These are phyloP conservation scores for Nymphicus hollandicus DNA, from an alignment of 2,113 vertebrate species.

Conservation along the genomic window DNA sequence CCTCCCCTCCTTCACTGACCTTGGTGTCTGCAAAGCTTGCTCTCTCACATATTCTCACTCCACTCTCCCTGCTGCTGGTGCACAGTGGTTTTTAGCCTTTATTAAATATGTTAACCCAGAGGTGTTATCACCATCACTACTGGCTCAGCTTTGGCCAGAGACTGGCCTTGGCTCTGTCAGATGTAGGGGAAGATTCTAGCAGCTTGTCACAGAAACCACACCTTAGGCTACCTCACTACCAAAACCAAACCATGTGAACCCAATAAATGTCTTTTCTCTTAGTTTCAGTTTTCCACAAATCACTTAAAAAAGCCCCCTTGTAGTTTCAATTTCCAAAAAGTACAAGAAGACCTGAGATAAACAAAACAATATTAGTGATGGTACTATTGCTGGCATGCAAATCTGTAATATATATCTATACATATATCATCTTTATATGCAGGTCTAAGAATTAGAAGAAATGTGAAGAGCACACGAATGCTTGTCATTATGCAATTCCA, in stretches of 20 bases:
- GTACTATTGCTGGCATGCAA: background rate
- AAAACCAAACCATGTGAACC: background rate
- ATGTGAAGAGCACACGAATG: background rate
- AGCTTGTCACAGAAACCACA: background rate
- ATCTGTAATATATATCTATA: background rate
- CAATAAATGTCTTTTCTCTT: background rate
- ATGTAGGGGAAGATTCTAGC: background rate
- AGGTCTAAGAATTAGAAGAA: background rate
- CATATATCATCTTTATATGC: background rate
- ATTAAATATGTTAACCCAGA: background rate
- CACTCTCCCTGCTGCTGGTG: background rate
- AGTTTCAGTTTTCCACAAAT: background rate
- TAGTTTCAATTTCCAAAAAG: background rate
- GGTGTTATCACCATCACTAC: accelerated
- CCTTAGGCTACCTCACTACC: background rate
- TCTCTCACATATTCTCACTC: background rate
- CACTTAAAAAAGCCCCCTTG: background rate
- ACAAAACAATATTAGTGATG: background rate
- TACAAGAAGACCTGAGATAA: background rate
- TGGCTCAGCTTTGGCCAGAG: background rate
- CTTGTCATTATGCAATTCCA: background rate
- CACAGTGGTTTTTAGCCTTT: background rate
- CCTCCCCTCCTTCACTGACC: background rate
- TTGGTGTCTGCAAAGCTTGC: background rate
- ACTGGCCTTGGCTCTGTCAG: background rate